A percentile compares a stretch with the other conserved stretches of the same genome.
phyloP scores from a whole-genome alignment of 2,113 vertebrate species.

The Cranoglanis bouderius region DNA sequence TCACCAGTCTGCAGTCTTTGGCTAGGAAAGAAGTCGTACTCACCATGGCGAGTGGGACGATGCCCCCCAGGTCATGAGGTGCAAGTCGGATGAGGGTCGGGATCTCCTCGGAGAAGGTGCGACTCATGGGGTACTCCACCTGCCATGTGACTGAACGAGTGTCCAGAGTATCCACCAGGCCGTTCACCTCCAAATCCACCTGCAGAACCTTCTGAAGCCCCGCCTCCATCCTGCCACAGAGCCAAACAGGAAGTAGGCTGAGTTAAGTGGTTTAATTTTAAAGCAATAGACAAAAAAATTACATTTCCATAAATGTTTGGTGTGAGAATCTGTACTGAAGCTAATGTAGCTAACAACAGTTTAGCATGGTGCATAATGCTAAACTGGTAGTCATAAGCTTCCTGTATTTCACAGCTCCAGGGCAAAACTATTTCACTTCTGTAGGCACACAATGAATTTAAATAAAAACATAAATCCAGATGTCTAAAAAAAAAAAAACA shows the following conservation, averaged over 20 bases:
- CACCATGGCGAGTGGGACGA: slow-evolving; percentile 94
- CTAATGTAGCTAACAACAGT: neutral
- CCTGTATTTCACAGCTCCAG: neutral
- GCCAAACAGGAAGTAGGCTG: slow-evolving; percentile 18
- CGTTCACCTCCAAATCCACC: slow-evolving; percentile 88
- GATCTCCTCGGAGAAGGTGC: slow-evolving; percentile 73
- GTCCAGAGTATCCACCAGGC: slow-evolving; percentile 82
- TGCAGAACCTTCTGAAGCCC: slow-evolving; percentile 83
- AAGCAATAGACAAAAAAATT: neutral
- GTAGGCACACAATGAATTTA: neutral
- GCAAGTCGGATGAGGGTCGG: slow-evolving; percentile 86
- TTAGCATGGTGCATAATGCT: neutral
- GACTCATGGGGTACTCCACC: slow-evolving; percentile 87
- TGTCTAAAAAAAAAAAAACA: too few species aligned
- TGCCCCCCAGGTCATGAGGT: slow-evolving; percentile 86
- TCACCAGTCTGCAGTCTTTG: neutral
- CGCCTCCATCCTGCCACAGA: slow-evolving; percentile 65
- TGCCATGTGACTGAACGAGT: slow-evolving; percentile 89
- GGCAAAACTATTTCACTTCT: neutral
- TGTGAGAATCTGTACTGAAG: neutral
- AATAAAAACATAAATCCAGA: slow-evolving; percentile 1
- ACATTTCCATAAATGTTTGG: neutral
- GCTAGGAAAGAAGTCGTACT: slow-evolving; percentile 56
- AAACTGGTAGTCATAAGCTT: neutral
- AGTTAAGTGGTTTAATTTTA: neutral